Percentiles rank a stretch among this genome's conserved stretches.
Conservation (phyloP, 2,797 vertebrate species). For the Gambusia yucatana region DNA sequence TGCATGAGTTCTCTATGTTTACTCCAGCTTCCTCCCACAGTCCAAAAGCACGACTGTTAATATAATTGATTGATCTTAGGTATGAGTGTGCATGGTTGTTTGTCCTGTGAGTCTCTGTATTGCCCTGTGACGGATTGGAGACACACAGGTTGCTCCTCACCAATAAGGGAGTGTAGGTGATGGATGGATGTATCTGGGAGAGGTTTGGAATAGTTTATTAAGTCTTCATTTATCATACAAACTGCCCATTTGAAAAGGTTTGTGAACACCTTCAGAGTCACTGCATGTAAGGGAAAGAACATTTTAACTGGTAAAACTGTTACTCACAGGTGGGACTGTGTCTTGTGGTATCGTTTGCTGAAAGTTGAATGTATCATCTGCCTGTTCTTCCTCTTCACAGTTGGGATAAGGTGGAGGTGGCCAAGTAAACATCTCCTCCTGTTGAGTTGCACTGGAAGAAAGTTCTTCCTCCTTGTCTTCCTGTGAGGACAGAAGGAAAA, state of each 20-base stretch:
- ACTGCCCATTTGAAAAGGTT: neutral
- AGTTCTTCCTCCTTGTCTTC: conserved; percentile 71
- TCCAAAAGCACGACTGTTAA: neutral
- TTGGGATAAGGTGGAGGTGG: conserved; percentile 88
- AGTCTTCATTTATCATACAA: neutral
- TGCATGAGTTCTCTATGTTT: neutral
- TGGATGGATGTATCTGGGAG: neutral
- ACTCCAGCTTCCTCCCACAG: neutral
- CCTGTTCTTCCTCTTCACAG: conserved; percentile 77
- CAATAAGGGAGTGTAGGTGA: neutral
- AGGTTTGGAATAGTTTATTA: neutral
- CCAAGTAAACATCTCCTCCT: conserved; percentile 91
- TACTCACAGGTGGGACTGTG: conserved; percentile 84
- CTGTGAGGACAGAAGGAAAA: conserved; percentile 45
- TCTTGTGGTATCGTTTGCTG: conserved; percentile 88
- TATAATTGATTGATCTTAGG: too few species aligned
- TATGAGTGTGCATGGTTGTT: too few species aligned
- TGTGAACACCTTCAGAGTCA: neutral
- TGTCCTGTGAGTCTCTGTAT: too few species aligned
- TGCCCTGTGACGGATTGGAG: too few species aligned
- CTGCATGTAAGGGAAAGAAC: neutral
- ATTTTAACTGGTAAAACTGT: neutral
- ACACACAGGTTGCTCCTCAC: neutral
- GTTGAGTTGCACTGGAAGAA: conserved; percentile 13
- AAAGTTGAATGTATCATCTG: conserved; percentile 81